Percentiles rank a stretch among this genome's conserved stretches.
phyloP scores from a whole-genome alignment of 1,140 invertebrate species.

The Drosophila ambigua region DNA sequence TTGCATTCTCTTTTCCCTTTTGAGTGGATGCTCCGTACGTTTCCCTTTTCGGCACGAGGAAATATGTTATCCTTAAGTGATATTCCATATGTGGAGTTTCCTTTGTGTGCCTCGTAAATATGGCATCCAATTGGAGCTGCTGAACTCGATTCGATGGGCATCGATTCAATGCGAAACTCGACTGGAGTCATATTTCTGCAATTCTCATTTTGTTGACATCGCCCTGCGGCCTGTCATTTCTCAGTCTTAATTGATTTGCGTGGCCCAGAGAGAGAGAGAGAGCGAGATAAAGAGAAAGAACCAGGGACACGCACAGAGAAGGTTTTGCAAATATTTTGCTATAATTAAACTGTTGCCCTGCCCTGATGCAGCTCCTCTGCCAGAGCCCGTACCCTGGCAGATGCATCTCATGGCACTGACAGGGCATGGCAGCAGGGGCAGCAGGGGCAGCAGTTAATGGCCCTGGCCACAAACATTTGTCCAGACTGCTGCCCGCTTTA shows the following conservation, averaged over 20 bases:
- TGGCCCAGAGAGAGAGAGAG: neutral
- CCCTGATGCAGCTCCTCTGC: neutral
- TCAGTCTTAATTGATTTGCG: constrained; percentile 53
- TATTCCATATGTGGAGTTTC: too few species aligned
- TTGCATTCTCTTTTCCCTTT: too few species aligned
- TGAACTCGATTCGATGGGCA: neutral
- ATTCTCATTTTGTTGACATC: constrained; percentile 10
- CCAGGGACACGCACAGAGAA: neutral
- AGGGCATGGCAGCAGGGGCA: neutral
- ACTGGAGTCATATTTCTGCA: constrained; percentile 40
- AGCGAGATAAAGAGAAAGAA: too few species aligned
- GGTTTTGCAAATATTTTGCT: constrained; percentile 59
- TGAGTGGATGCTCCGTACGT: too few species aligned
- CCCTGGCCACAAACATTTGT: constrained; percentile 47
- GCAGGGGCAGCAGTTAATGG: constrained; percentile 59
- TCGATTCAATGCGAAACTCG: constrained; percentile 7
- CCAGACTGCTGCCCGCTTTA: constrained; percentile 14
- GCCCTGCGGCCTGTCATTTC: constrained; percentile 15
- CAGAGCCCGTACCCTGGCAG: neutral
- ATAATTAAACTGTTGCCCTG: constrained; percentile 46
- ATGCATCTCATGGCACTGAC: neutral
- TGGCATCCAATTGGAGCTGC: neutral
- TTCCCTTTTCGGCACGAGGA: too few species aligned
- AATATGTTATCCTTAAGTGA: too few species aligned
- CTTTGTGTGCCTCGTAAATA: too few species aligned